Percentiles rank a stretch among this genome's conserved stretches.
These are phyloP conservation scores for Tragelaphus buxtoni DNA, from an alignment of 2,113 vertebrate genomes.

Conservation along the genomic window DNA sequence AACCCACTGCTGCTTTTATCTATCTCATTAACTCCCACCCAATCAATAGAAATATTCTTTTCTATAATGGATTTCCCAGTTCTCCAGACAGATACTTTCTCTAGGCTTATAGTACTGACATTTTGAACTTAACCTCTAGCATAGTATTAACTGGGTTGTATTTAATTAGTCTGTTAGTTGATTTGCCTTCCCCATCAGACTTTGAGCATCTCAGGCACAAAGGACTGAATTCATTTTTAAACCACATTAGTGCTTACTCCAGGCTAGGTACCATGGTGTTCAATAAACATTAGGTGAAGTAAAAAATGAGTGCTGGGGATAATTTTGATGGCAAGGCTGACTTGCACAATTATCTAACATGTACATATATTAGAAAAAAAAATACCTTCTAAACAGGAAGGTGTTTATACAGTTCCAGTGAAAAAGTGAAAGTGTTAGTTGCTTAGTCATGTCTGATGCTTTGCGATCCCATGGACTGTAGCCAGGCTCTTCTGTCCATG, in stretches of 20 bases:
- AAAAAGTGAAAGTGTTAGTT: neutral
- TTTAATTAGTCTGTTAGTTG: conserved; percentile 5
- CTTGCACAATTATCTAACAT: neutral
- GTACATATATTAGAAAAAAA: neutral
- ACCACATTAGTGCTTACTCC: neutral
- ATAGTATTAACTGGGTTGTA: neutral
- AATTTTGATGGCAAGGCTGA: neutral
- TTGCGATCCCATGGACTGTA: neutral
- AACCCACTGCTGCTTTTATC: neutral
- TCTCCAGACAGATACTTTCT: neutral
- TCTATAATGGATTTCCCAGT: neutral
- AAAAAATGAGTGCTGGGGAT: neutral
- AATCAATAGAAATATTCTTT: neutral
- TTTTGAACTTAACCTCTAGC: neutral
- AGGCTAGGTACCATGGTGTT: neutral
- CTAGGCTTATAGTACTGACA: neutral
- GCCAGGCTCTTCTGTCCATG: neutral
- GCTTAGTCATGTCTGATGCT: neutral
- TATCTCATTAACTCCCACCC: neutral
- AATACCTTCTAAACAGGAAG: neutral
- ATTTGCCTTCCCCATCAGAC: neutral
- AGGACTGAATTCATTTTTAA: neutral
- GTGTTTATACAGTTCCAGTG: neutral
- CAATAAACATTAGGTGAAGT: neutral
- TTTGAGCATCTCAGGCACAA: neutral